Conservation (phyloP, 1,140 invertebrate genomes). For the Venustaconcha ellipsiformis region DNA sequence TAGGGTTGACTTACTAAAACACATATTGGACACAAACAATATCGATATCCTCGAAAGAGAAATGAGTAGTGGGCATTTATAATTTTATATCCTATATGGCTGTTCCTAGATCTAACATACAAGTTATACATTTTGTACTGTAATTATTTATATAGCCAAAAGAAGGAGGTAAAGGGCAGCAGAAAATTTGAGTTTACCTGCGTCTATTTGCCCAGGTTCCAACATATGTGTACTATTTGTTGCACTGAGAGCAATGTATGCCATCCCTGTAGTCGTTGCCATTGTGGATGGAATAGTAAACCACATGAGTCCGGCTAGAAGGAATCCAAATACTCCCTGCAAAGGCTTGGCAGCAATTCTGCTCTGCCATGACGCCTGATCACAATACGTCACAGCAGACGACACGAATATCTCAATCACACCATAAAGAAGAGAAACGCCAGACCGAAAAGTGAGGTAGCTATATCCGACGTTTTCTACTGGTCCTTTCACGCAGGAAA, state of each 20-base stretch:
- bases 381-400: constrained; percentile 67
- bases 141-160: too few relatives aligned
- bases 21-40: too few relatives aligned
- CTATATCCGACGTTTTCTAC: constrained; percentile 60
- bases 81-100: too few relatives aligned
- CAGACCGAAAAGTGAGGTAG: constrained; percentile 62
- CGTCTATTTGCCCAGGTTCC: constrained; percentile 51
- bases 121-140: too few relatives aligned
- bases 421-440: constrained; percentile 63
- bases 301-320: constrained; percentile 67
- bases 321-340: constrained; percentile 65
- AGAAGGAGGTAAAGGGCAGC: too few relatives aligned
- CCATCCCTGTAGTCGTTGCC: constrained; percentile 66
- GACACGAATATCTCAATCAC: constrained; percentile 65
- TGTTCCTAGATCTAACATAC: too few relatives aligned
- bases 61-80: too few relatives aligned
- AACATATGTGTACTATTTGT: constrained; percentile 55
- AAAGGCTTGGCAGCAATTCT: constrained; percentile 61
- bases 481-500: constrained; percentile 52
- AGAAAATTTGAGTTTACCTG: constrained; percentile 42
- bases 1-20: too few relatives aligned
- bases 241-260: constrained; percentile 59
- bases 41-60: too few relatives aligned
- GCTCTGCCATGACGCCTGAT: constrained; percentile 67
- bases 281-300: constrained; percentile 66